Evolutionary conservation across 2,888 invertebrate genomes (phyloP).

Genomic region (Polyommatus iphigenia): DNA sequence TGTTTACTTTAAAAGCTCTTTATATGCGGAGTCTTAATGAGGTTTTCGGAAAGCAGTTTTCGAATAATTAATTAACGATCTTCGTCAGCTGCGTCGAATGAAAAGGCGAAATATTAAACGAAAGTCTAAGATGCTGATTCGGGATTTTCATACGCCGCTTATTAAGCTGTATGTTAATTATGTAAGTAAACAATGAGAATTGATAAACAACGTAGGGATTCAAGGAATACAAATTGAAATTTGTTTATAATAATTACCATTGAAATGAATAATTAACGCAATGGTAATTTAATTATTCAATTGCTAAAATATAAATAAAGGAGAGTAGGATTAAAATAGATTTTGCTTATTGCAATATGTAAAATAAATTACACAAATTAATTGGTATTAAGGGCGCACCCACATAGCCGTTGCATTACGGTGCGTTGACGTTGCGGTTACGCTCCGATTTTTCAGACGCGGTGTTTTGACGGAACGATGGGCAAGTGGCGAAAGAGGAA

Average conservation of each 20-base stretch:
- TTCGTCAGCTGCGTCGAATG: slow-evolving; percentile 43
- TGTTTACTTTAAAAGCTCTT: slow-evolving; percentile 68
- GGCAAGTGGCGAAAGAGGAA: too few relatives aligned
- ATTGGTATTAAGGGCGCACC: too few relatives aligned
- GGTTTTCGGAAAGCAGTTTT: slow-evolving; percentile 72
- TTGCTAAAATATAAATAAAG: not conserved
- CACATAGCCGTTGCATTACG: not conserved
- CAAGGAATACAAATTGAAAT: not conserved
- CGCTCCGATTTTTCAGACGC: not conserved
- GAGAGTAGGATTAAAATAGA: not conserved
- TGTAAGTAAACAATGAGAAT: not conserved
- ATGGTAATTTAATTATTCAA: not conserved
- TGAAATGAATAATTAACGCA: not conserved
- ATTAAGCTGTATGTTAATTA: slow-evolving; percentile 1
- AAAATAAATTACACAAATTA: not conserved
- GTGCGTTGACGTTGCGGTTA: not conserved
- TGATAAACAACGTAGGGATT: not conserved
- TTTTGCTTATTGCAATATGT: not conserved
- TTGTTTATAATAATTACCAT: not conserved
- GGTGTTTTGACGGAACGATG: too few relatives aligned
- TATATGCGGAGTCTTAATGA: slow-evolving; percentile 72
- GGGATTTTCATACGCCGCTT: not conserved
- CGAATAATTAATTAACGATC: slow-evolving; percentile 69
- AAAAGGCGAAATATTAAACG: slow-evolving; percentile 33
- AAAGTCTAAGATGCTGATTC: slow-evolving; percentile 35